These are phyloP conservation scores for Octomys mimax DNA, from an alignment of 2,797 vertebrate species.

Conservation along the genomic window DNA sequence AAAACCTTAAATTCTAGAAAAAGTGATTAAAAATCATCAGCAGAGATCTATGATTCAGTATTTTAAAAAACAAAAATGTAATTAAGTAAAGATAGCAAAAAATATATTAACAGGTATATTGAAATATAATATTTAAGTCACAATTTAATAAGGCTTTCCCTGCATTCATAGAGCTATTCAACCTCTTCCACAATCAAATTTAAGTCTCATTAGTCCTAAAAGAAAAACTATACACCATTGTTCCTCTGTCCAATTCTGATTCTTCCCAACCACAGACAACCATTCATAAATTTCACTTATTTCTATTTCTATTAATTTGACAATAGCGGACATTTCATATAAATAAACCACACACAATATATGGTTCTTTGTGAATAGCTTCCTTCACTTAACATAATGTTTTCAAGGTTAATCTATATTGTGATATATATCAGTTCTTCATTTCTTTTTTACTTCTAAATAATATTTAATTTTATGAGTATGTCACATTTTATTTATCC, in stretches of 20 bases:
- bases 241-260: not conserved
- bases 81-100: too few species aligned
- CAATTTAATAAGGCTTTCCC: conserved; percentile 20
- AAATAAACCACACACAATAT: not conserved
- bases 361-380: conserved; percentile 16
- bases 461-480: conserved; percentile 35
- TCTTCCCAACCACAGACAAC: not conserved
- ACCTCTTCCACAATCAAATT: not conserved
- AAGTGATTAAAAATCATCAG: not conserved
- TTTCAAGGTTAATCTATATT: conserved; percentile 10
- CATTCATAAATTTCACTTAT: conserved; percentile 3
- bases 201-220: not conserved
- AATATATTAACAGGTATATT: conserved; percentile 9
- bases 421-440: conserved; percentile 1
- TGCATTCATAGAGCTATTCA: not conserved
- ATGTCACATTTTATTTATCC: conserved; percentile 31
- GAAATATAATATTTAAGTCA: conserved; percentile 45
- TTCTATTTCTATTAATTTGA: conserved; percentile 48
- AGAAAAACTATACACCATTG: not conserved
- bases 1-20: not conserved
- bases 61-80: too few species aligned
- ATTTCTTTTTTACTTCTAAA: conserved; percentile 39
- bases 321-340: not conserved
- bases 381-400: conserved; percentile 14
- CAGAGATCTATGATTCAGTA: not conserved